Percentiles rank a stretch among this genome's conserved stretches.
Conservation (phyloP, 1,140 invertebrate genomes). For the Lethocerus indicus region DNA sequence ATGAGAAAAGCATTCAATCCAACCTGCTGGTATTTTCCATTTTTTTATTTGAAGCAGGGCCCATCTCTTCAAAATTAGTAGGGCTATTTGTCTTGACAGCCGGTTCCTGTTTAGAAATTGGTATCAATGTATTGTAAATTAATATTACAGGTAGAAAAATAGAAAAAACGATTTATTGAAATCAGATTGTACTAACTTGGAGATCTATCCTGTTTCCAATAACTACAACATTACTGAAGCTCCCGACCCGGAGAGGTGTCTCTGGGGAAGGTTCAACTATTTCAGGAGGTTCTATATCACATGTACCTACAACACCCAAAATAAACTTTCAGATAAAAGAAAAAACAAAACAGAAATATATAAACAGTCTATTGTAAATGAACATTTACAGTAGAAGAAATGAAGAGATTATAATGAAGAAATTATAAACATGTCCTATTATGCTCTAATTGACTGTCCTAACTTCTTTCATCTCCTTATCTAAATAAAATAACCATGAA, state of each 20-base stretch:
- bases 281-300: slow-evolving; percentile 10
- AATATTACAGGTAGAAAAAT: no score
- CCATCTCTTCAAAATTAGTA: slow-evolving; percentile 9
- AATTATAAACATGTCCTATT: no score
- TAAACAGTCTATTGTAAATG: not conserved
- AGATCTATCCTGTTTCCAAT: slow-evolving; percentile 76
- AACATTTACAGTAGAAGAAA: not conserved
- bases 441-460: no score
- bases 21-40: no score
- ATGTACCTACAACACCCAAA: not conserved
- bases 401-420: not conserved
- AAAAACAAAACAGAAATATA: not conserved
- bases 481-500: no score
- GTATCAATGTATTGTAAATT: no score
- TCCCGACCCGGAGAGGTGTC: slow-evolving; percentile 25
- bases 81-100: no score
- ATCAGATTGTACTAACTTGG: slow-evolving; percentile 16
- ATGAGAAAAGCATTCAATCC: no score
- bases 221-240: slow-evolving; percentile 62
- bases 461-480: no score
- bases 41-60: slow-evolving; percentile 7
- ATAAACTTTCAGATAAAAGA: not conserved
- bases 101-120: no score
- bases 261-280: slow-evolving; percentile 2
- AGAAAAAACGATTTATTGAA: no score